Conservation (phyloP, 1,140 invertebrate genomes). For the Lithobius niger region DNA sequence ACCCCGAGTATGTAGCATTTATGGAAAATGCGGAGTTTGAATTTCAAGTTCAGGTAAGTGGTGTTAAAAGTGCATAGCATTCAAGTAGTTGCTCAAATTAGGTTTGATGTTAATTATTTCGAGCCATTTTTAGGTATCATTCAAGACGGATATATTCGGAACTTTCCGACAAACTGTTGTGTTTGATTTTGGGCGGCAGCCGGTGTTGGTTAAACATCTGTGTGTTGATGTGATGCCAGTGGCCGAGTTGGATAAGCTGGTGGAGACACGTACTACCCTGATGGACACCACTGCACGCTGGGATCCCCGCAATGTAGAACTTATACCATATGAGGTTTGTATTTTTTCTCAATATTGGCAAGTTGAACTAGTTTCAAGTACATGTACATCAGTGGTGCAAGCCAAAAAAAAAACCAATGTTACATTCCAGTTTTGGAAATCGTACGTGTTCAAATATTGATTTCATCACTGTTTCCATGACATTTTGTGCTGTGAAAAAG, state of each 20-base stretch:
- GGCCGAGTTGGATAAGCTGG: constrained; percentile 50
- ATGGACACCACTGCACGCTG: constrained; percentile 40
- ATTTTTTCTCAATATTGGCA: too few relatives aligned
- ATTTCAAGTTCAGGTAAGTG: constrained; percentile 43
- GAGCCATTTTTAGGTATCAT: constrained; percentile 37
- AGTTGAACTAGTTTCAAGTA: constrained; percentile 32
- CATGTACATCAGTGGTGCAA: too few relatives aligned
- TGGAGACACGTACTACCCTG: constrained; percentile 33
- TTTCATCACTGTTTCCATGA: too few relatives aligned
- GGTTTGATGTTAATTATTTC: not conserved
- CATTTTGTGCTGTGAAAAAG: too few relatives aligned
- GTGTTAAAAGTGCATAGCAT: not conserved
- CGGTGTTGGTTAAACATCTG: constrained; percentile 52
- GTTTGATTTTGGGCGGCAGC: constrained; percentile 59
- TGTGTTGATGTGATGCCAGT: constrained; percentile 61
- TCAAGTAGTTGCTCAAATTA: not conserved
- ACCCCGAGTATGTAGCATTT: constrained; percentile 25
- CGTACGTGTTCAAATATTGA: too few relatives aligned
- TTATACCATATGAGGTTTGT: constrained; percentile 43
- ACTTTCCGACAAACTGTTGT: constrained; percentile 66
- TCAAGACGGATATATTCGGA: constrained; percentile 58
- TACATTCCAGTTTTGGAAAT: too few relatives aligned
- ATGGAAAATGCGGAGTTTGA: constrained; percentile 28
- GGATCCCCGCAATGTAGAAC: constrained; percentile 41
- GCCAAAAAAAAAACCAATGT: too few relatives aligned